Percentiles rank a stretch among this genome's conserved stretches.
phyloP scores from a whole-genome alignment of 1,140 invertebrate genomes.

The Pogonomyrmex barbatus region DNA sequence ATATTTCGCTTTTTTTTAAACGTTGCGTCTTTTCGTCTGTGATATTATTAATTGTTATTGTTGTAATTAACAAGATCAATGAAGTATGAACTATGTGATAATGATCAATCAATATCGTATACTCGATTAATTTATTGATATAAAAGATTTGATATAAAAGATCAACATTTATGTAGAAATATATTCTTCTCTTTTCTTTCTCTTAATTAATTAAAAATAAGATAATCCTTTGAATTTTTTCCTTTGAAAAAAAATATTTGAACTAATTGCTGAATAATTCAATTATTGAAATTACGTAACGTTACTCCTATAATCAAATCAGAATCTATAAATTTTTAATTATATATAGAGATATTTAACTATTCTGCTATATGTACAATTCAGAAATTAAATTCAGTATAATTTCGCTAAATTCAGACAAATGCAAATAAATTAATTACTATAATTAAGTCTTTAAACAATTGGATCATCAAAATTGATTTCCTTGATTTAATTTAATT shows the following conservation, averaged over 20 bases:
- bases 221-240: background rate
- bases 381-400: background rate
- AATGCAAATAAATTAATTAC: constrained; percentile 13
- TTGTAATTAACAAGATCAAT: background rate
- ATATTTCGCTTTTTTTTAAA: background rate
- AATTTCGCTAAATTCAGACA: background rate
- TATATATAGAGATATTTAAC: background rate
- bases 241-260: background rate
- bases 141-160: background rate
- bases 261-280: background rate
- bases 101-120: background rate
- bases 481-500: constrained; percentile 51
- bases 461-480: constrained; percentile 1
- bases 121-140: background rate
- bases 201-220: background rate
- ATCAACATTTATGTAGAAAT: background rate
- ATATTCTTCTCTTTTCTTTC: too few relatives aligned
- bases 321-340: constrained; percentile 8
- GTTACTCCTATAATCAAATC: background rate
- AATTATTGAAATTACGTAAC: constrained; percentile 6
- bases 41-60: background rate
- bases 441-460: background rate
- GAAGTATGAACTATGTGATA: background rate
- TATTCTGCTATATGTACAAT: constrained; percentile 34
- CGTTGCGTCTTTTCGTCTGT: background rate